These are phyloP conservation scores for Scortum barcoo DNA, from an alignment of 2,113 vertebrate species.

Conservation along the genomic window DNA sequence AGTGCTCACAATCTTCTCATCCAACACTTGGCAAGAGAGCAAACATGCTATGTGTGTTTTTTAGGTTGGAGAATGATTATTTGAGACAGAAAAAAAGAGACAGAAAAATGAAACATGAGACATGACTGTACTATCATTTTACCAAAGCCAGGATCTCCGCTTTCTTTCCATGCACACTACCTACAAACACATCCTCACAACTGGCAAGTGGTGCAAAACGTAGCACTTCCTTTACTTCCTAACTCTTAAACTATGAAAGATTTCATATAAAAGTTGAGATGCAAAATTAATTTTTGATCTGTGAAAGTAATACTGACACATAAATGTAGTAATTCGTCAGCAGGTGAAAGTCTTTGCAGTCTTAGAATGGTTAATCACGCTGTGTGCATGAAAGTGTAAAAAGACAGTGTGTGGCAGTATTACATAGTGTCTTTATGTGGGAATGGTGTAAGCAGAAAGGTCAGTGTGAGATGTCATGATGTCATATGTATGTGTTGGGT, in stretches of 20 bases:
- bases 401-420: not conserved
- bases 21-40: too few relatives aligned
- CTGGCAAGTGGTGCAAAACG: too few relatives aligned
- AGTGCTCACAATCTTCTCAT: not conserved
- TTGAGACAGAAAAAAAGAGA: too few relatives aligned
- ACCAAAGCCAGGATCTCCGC: not conserved
- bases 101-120: too few relatives aligned
- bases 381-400: not conserved
- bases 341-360: not conserved
- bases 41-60: too few relatives aligned
- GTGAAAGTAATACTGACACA: too few relatives aligned
- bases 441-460: not conserved
- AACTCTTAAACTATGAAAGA: not conserved
- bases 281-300: not conserved
- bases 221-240: too few relatives aligned
- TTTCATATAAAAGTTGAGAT: not conserved
- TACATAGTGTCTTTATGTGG: not conserved
- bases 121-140: not conserved
- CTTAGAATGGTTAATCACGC: not conserved
- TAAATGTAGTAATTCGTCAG: not conserved
- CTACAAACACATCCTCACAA: too few relatives aligned
- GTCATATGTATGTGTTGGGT: not conserved
- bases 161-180: not conserved
- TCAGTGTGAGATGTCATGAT: not conserved
- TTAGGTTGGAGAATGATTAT: too few relatives aligned